Base-by-base conservation (phyloP, 2,888 invertebrate genomes). In the Drosophila mettleri region DNA sequence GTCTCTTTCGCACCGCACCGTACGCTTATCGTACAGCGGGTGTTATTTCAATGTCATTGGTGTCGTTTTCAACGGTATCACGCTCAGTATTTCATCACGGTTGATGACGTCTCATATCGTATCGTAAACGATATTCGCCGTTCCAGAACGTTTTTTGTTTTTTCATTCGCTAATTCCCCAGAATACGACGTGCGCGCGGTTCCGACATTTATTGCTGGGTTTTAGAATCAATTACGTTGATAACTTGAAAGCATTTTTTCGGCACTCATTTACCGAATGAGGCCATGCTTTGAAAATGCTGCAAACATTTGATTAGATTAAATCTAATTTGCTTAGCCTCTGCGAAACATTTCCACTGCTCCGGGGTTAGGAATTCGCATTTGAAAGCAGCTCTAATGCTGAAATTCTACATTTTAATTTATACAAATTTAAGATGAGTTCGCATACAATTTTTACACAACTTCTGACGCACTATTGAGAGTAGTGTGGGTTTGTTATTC, bases 21-120 rank as follows among this genome's bases (percentile, higher is more conserved):
- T 43, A 45, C 60, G 72, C 64, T 82, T 69, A 75, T 81, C 83
- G 67, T 51, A 10, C 62, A 70, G 20, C 45, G 27, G 39, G 53
- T 34, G 58, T 34, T 31, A 46, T 85, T 82, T 84, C 88, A 83
- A 83, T 88, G 88, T 83, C 88, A 88, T 73, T 18, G 66, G 80
- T 79, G 82, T 82, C 81, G 81, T 78, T 81, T 70, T 65, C 60
- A 67, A 39, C 45, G 24, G 20, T 65, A 29, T 51, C 39, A 29
- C 49, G 46, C 27, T 76, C 24, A 39, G 60, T 27, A 78, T 87
- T 88, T 83, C 88, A 88, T 61, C 88, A 16, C 52, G 16, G 54
- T 22, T 41, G 55, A 71, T 86, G 80, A 86, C 88, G 88, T 88
- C 49, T 12, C 45, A 43, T 57, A 63, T 16, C 52, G 59, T 57